phyloP scores from a whole-genome alignment of 2,113 vertebrate genomes.

The Melanocharis versteri region DNA sequence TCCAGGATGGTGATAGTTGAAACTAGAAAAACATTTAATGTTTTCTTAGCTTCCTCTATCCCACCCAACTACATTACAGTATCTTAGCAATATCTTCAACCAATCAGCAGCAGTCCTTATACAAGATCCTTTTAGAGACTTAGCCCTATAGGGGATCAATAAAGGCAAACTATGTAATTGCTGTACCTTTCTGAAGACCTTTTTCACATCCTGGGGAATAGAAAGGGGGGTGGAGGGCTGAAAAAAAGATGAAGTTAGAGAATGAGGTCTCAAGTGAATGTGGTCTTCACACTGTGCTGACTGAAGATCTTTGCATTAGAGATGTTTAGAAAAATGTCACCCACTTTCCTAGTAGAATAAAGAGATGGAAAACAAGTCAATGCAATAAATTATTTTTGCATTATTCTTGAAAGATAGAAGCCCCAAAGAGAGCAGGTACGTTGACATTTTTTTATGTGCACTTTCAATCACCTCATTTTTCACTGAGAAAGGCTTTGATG shows the following conservation, averaged over 20 bases:
- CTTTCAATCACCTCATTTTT: background rate
- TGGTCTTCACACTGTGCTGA: background rate
- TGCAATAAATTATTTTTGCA: background rate
- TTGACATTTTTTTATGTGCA: background rate
- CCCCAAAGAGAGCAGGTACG: fast-evolving
- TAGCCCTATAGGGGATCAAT: background rate
- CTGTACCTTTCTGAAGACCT: background rate
- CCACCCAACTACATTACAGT: fast-evolving
- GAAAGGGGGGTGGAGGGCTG: background rate
- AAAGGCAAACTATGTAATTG: background rate
- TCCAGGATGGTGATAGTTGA: background rate
- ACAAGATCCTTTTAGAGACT: background rate
- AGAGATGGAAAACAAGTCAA: background rate
- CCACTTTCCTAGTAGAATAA: background rate
- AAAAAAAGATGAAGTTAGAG: background rate
- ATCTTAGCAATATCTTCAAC: background rate
- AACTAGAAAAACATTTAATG: background rate
- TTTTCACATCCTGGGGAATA: background rate
- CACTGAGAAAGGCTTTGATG: background rate
- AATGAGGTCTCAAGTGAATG: background rate
- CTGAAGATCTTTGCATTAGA: background rate
- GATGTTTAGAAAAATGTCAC: background rate
- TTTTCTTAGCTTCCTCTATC: background rate
- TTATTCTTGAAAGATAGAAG: background rate
- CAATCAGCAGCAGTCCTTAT: background rate